Percentiles rank a stretch among this genome's conserved stretches.
Evolutionary conservation across 2,797 vertebrate genomes (phyloP).

Genomic region (Todus mexicanus): DNA sequence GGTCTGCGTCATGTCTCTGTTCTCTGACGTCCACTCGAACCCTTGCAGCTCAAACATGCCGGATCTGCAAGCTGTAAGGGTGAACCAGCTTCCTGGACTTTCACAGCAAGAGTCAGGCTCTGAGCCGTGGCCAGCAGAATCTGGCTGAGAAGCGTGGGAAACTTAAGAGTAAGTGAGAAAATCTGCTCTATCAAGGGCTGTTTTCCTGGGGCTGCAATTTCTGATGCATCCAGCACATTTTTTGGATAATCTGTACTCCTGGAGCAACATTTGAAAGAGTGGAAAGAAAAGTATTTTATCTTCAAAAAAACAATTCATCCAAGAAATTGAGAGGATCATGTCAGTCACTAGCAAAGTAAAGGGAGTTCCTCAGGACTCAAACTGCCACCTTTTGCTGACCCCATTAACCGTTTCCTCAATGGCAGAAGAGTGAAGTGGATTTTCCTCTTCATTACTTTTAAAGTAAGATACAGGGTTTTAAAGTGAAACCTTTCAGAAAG

Average conservation of each 20-base stretch:
- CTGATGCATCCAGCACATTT: slow-evolving; percentile 63
- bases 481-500: not conserved
- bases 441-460: slow-evolving; percentile 37
- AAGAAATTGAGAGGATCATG: not conserved
- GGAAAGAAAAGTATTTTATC: slow-evolving; percentile 67
- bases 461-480: not conserved
- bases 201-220: slow-evolving; percentile 71
- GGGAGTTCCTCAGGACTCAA: slow-evolving; percentile 4
- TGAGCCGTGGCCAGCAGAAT: slow-evolving; percentile 20
- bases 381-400: slow-evolving; percentile 32
- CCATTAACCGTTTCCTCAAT: slow-evolving; percentile 57
- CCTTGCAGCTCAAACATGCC: not conserved
- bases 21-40: not conserved
- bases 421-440: slow-evolving; percentile 59
- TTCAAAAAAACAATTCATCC: slow-evolving; percentile 53
- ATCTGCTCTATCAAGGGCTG: slow-evolving; percentile 57
- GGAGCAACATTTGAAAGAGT: slow-evolving; percentile 44
- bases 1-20: not conserved
- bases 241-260: slow-evolving; percentile 66
- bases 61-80: not conserved
- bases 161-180: slow-evolving; percentile 58
- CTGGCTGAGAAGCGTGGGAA: slow-evolving; percentile 69
- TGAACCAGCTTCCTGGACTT: slow-evolving; percentile 2
- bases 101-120: slow-evolving; percentile 29
- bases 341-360: slow-evolving; percentile 57